Base-by-base conservation (phyloP, 2,797 vertebrate species). In the Pterois miles region DNA sequence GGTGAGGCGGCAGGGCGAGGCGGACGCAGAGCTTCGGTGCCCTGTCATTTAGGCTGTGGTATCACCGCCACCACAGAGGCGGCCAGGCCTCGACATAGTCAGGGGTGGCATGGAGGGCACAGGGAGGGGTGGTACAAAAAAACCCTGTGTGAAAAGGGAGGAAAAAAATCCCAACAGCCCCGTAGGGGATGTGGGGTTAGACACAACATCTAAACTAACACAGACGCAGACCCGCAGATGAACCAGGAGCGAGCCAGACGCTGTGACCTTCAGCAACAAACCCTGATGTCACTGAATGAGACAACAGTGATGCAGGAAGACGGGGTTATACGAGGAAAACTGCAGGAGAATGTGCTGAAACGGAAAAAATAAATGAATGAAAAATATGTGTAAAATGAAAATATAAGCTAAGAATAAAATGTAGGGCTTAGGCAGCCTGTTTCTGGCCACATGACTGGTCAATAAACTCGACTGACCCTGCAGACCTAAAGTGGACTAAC, bases 81-180 rank as follows among this genome's bases (percentile, higher is more conserved):
- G 33, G 83, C 83, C 85, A 76, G 85, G 88, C 84, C 83, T 82
- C 33, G 76, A 74, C 91, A 92, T 89, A 91, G 89, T 89, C 92
- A 91, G 91, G 90, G 94, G 94, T 95, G 93, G 94, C 90, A 93
- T 46, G 70, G 86, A 95, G 94, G 94, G 92, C 93, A 94, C 85
- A 84, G 86, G 91, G 91, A 92, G 91, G 90, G 81, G 85, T 76
- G 84, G 75, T 66, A 69, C 58, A 58, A 57, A 75, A 68, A 66
- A 48, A 36, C 63, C 9, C 40, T 40, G 46, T 78, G 76, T 85
- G 77, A 80, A 83, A 76, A 69, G 43, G 67, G 29, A 18, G 43
- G 48, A 59, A 60, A 80, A 48, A 63, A 78, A 52, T 27, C 66
- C 76, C 43, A 46, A 36, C 29, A 4, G 71, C 69, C 85, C 74